Base-by-base conservation (phyloP, 2,113 vertebrate species). In the Labeo rohita region DNA sequence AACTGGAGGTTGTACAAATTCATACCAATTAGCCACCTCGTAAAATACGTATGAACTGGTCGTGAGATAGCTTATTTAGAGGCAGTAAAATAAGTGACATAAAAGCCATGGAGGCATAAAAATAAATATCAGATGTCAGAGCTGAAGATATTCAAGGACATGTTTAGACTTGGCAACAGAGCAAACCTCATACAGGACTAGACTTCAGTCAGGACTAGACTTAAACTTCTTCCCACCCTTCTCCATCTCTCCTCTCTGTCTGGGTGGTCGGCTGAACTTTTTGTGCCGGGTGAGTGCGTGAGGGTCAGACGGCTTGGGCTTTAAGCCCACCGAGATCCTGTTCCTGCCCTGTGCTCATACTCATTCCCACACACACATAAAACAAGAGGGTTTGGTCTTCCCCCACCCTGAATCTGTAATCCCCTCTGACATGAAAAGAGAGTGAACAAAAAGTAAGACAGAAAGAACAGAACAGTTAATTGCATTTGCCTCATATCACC, bases 401-500 rank as follows among this genome's bases (percentile, higher is more conserved):
- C 65, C 79, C 72, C 79, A 66, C 56, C 45, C 8, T 70, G 54
- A 56, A 68, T 78, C 43, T 34, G 4, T 93, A 94, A 94, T 95
- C 92, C 89, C 66, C 81, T 89, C 82, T 59, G 85, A 88, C 56
- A 68, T 65, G 85, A 89, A 88, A 88, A 88, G 90, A 84, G 84
- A 36, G 36, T 23, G 81, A 86, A 88, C 86, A 87, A 89, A 86
- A 77, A 77, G 79, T 85, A 75, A 85, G 87, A 88, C 85, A 89
- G 90, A 90, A 91, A 87, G 85, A 80, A 77, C 82, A 84, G 86
- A 86, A 86, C 70, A 89, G 84, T 92, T 90, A 87, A 92, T 89
- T 92, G 91, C 89, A 73, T 87, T 87, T 87, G 54, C 61, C 84
- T 89, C 78, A 84, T 52, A 89, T 80, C 52, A 61, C 28, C 50